Evolutionary conservation across 1,140 invertebrate genomes (phyloP), one percentile per base, ranked within the genome.

Genomic region (Eufriesea mexicana): DNA sequence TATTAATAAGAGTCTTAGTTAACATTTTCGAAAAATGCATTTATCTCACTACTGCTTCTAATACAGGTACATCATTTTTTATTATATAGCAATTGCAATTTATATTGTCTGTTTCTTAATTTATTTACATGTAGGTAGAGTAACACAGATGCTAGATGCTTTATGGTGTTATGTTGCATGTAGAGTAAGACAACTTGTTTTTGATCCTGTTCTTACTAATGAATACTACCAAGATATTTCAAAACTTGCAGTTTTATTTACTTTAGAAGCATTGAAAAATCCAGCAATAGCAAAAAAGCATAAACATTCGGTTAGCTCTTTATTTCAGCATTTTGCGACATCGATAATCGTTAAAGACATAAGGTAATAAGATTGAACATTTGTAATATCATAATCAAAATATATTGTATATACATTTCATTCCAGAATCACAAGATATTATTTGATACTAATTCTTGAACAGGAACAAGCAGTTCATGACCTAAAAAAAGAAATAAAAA

Each of bases 301-400:
- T 35, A 90, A 91, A 54, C 93, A 94, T 79, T 92, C 92, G 20
- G 86, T 89, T 12, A 35, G 42, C 18, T 92, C 91, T 49, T 89
- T 94, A n/a, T 94, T 93, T 84, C 86, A 91, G 42, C 93, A 93
- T 57, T 94, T 94, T 75, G 89, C 91, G 9, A 85, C 87, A 6
- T 92, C 92, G 2, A 74, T 92, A 25, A 91, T 93, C 61, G 90
- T 94, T 2, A 94, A 93, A 90, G 93, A 94, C 77, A 85, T 91
- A 20, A 93, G 91, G 93, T 94, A 80, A 67, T 35, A 47, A n/a
- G 64, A 10, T 5, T 59, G 23, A 84, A 81, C 25, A 54, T 82
- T 35, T 79, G 16, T 64, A 35, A 75, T 74, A 82, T 54, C 49
- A 59, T 64, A 59, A 82, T 78, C 47, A 79, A 64, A 57, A 66